Evolutionary conservation across 1,140 invertebrate genomes (phyloP).

Genomic region (Lutraria rhynchaena): DNA sequence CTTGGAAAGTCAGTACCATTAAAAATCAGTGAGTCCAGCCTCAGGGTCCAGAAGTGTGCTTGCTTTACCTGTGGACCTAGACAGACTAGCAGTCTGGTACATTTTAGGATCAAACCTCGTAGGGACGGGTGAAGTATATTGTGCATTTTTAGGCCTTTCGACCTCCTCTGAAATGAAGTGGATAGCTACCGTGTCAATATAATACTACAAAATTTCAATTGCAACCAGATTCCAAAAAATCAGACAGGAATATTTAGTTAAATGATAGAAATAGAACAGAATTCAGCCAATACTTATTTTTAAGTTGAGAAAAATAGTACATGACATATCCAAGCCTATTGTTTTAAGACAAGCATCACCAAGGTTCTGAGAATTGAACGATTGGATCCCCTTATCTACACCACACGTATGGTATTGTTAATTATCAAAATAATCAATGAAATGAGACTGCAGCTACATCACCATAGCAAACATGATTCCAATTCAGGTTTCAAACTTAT

Average conservation of each 20-base stretch:
- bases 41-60: background rate
- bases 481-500: slow-evolving; percentile 19
- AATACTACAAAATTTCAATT: too few relatives aligned
- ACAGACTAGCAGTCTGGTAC: slow-evolving; percentile 23
- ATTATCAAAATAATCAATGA: background rate
- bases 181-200: slow-evolving; percentile 15
- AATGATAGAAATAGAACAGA: too few relatives aligned
- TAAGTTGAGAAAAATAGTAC: background rate
- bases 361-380: background rate
- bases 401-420: too few relatives aligned
- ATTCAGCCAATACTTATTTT: background rate
- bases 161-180: slow-evolving; percentile 52
- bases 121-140: slow-evolving; percentile 14
- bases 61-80: slow-evolving; percentile 12
- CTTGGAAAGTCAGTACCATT: slow-evolving; percentile 21
- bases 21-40: slow-evolving; percentile 40
- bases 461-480: background rate
- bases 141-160: slow-evolving; percentile 7
- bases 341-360: background rate
- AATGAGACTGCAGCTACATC: slow-evolving; percentile 12
- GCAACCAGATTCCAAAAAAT: too few relatives aligned
- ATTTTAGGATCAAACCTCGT: slow-evolving; percentile 29
- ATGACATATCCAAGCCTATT: background rate
- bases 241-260: too few relatives aligned
- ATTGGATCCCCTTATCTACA: background rate